These are phyloP conservation scores for Pachyseris speciosa DNA, from an alignment of 64 coral and sea anemone genomes.

Conservation along the genomic window DNA sequence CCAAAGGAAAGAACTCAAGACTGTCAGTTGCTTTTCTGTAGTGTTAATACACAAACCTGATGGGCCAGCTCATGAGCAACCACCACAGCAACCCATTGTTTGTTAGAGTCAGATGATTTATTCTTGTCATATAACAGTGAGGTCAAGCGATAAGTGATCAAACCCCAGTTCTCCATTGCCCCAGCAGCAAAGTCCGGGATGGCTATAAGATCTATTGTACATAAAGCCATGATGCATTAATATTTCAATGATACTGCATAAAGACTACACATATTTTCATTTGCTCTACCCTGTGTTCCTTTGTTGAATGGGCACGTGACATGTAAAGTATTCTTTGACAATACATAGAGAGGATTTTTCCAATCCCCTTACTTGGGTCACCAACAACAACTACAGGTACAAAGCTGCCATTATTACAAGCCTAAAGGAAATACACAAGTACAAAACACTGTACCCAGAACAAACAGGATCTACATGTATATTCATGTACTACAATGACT, in stretches of 20 bases:
- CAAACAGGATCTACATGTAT: too few species aligned
- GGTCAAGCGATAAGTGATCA: conserved; percentile 91
- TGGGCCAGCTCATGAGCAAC: conserved; percentile 91
- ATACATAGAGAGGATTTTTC: too few species aligned
- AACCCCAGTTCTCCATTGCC: conserved; percentile 97
- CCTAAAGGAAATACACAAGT: too few species aligned
- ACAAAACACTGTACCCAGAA: too few species aligned
- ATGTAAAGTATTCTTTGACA: too few species aligned
- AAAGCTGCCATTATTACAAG: too few species aligned
- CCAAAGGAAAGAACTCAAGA: background rate
- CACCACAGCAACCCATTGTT: conserved; percentile 89
- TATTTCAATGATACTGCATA: background rate
- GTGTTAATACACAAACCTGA: conserved; percentile 71
- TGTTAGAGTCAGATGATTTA: conserved; percentile 80
- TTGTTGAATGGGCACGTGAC: too few species aligned
- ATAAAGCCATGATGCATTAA: background rate
- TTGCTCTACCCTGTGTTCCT: too few species aligned
- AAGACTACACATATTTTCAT: background rate
- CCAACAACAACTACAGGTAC: too few species aligned
- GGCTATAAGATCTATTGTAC: conserved; percentile 86
- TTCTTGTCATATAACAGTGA: conserved; percentile 84
- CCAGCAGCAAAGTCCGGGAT: conserved; percentile 96
- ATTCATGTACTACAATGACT: too few species aligned
- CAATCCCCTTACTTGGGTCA: too few species aligned
- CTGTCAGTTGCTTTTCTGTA: background rate